Evolutionary conservation across 2,888 invertebrate species (phyloP).

Genomic region (Philereme vetulata): DNA sequence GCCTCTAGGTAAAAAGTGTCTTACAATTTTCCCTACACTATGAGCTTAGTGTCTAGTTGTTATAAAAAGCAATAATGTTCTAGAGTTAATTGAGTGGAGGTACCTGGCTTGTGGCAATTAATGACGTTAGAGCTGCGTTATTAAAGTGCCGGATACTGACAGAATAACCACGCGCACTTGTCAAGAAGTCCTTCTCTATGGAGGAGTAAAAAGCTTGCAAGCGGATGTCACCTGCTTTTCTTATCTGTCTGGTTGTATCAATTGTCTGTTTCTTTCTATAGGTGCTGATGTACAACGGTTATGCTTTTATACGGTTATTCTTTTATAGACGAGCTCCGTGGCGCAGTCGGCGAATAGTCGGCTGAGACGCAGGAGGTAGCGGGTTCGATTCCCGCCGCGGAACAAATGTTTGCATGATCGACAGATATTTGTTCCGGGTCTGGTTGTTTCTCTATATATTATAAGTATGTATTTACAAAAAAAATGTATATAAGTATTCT

Average conservation of each 20-base stretch:
- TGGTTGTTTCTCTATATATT: too few species aligned
- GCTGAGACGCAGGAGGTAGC: too few species aligned
- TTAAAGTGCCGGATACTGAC: conserved; percentile 1
- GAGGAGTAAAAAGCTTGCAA: conserved; percentile 1
- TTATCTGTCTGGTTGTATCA: too few species aligned
- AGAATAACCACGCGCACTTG: background rate
- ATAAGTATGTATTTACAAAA: too few species aligned
- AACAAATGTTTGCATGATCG: too few species aligned
- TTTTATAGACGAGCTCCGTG: too few species aligned
- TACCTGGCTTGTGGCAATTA: conserved; percentile 11
- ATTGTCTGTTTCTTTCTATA: background rate
- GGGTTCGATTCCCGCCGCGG: too few species aligned
- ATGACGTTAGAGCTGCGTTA: background rate
- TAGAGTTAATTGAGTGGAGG: conserved; percentile 10
- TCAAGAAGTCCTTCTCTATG: background rate
- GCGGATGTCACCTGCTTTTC: background rate
- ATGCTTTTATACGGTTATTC: too few species aligned
- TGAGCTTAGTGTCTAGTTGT: conserved; percentile 4
- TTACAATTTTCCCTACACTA: background rate
- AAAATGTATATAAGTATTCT: too few species aligned
- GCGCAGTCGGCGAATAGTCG: too few species aligned
- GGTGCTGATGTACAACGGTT: too few species aligned
- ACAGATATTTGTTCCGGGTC: too few species aligned
- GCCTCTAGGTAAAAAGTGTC: background rate
- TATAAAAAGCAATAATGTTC: conserved; percentile 6